Conservation (phyloP, 2,888 invertebrate species). For the Drosophila cracens region DNA sequence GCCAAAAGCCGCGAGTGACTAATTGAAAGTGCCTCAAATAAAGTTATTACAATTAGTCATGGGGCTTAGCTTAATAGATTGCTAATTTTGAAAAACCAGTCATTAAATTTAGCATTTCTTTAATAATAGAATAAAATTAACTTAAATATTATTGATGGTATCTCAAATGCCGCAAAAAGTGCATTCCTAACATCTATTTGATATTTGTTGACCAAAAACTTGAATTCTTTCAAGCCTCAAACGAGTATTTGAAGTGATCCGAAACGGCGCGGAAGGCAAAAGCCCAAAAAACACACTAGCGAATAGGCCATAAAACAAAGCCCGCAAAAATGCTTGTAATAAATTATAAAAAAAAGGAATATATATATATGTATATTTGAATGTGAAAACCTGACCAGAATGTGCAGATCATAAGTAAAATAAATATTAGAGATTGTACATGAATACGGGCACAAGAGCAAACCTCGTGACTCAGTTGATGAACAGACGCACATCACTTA, state of each 20-base stretch:
- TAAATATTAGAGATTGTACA: conserved; percentile 36
- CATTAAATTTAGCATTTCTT: background rate
- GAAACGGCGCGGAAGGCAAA: conserved; percentile 8
- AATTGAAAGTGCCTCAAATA: conserved; percentile 5
- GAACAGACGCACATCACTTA: conserved; percentile 24
- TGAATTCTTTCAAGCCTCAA: conserved; percentile 17
- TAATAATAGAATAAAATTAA: background rate
- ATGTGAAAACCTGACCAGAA: conserved; percentile 32
- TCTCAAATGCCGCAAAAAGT: background rate
- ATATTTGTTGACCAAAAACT: conserved; percentile 22
- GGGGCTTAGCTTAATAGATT: background rate
- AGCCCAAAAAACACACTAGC: conserved; percentile 20
- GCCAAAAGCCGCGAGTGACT: conserved; percentile 20
- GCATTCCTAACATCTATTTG: background rate
- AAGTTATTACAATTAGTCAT: background rate
- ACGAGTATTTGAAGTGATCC: conserved; percentile 27
- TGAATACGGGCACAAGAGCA: conserved; percentile 12
- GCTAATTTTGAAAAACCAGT: background rate
- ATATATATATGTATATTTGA: background rate
- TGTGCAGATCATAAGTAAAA: conserved; percentile 42
- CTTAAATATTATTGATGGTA: conserved; percentile 1
- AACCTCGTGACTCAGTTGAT: conserved; percentile 24
- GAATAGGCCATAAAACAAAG: conserved; percentile 34
- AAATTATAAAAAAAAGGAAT: conserved; percentile 33
- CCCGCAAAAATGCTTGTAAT: conserved; percentile 37